phyloP scores from a whole-genome alignment of 2,888 invertebrate genomes.

The Trachelus iudaicus region DNA sequence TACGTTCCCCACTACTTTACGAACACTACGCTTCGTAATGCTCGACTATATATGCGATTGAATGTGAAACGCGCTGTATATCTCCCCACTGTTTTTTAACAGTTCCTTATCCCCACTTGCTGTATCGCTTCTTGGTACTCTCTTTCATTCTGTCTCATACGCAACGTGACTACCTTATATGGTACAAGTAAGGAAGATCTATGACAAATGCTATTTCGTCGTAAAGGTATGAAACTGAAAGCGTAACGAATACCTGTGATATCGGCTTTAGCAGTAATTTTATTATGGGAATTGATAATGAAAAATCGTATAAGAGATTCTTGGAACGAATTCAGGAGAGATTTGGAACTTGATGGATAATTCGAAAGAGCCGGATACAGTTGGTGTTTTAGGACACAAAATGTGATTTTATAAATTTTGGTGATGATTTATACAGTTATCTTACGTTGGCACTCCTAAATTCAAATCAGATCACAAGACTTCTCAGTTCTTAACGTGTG shows the following conservation, averaged over 20 bases:
- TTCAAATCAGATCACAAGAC: not conserved
- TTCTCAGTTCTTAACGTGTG: not conserved
- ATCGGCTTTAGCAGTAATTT: not conserved
- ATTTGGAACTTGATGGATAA: not conserved
- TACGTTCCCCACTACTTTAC: not conserved
- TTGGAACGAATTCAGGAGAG: not conserved
- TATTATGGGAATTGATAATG: not conserved
- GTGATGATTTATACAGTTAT: not conserved
- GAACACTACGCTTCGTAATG: not conserved
- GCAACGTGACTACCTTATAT: not conserved
- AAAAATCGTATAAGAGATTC: not conserved
- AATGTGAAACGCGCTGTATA: not conserved
- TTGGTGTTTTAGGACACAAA: not conserved
- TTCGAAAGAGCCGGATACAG: not conserved
- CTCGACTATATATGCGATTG: not conserved
- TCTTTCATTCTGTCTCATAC: not conserved
- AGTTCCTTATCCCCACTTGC: not conserved
- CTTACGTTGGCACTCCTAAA: not conserved
- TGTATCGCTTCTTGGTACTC: not conserved
- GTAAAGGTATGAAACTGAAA: not conserved
- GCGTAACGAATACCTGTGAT: not conserved
- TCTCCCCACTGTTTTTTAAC: not conserved
- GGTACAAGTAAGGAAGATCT: not conserved
- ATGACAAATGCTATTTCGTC: not conserved
- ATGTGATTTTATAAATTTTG: not conserved